phyloP scores from a whole-genome alignment of 2,888 invertebrate species.

The Andrena chrysosceles region DNA sequence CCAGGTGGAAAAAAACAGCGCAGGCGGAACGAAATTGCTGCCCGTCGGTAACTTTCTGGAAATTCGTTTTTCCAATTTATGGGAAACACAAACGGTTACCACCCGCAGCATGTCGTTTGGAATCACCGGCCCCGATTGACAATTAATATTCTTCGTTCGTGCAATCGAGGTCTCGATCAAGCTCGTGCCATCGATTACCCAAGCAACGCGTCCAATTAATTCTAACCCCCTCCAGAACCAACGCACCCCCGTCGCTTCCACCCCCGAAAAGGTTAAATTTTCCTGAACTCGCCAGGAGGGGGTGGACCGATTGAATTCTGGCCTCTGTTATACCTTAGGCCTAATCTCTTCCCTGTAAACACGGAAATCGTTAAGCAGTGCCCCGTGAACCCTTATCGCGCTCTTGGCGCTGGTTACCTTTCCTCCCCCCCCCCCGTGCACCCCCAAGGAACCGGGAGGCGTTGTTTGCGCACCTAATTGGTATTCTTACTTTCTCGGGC shows the following conservation, averaged over 20 bases:
- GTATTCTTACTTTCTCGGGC: slow-evolving; percentile 68
- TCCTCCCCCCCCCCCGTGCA: neutral
- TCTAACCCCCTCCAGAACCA: slow-evolving; percentile 35
- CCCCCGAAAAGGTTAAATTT: slow-evolving; percentile 44
- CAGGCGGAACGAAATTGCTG: slow-evolving; percentile 7
- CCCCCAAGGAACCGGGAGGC: neutral
- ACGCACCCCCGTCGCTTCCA: slow-evolving; percentile 12
- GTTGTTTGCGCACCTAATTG: slow-evolving; percentile 71
- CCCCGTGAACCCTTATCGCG: slow-evolving; percentile 34
- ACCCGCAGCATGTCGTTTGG: slow-evolving; percentile 23
- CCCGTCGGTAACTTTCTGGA: neutral
- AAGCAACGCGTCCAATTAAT: slow-evolving; percentile 59
- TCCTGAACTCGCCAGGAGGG: slow-evolving; percentile 15
- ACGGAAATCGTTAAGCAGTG: slow-evolving; percentile 18
- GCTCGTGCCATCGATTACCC: slow-evolving; percentile 53
- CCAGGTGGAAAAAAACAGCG: neutral
- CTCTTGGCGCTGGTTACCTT: slow-evolving; percentile 10
- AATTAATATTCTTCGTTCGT: slow-evolving; percentile 55
- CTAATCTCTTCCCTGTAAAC: slow-evolving; percentile 10
- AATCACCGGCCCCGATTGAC: slow-evolving; percentile 41
- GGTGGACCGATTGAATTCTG: slow-evolving; percentile 38
- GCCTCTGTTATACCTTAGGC: slow-evolving; percentile 19
- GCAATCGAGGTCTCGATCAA: slow-evolving; percentile 47
- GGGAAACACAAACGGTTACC: slow-evolving; percentile 30
- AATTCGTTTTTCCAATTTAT: slow-evolving; percentile 47